Evolutionary conservation across 2,888 invertebrate species (phyloP), one percentile per base, ranked within the genome.

Genomic region (Pristionchus exspectatus): DNA sequence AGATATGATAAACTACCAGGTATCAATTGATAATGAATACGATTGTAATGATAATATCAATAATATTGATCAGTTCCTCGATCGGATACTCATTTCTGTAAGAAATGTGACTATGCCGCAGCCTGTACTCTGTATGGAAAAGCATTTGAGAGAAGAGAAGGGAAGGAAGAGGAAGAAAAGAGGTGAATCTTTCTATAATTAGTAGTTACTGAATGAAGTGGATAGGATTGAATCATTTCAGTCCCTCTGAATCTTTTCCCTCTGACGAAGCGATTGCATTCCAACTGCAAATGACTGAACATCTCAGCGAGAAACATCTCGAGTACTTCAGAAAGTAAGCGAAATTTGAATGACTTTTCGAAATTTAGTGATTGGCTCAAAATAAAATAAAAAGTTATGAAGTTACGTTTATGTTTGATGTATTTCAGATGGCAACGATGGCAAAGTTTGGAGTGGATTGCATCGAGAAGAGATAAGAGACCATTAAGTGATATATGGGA

Each of bases 21-120:
- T 81, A 50, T n/a, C 2, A 77, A 72, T 30, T 24, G 44, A 10
- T n/a, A 77, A 9, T 44, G 44, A 44, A 10, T 21, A 21, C 38
- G 2, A 30, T 18, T 1, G 5, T 38, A 30, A 38, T 74, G 14
- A 18, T 66, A 66, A 30, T 74, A 74, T 33, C 24, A 44, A 24
- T 10, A 5, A 69, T 7, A 74, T 44, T 54, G 3, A 24, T 81
- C 81, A 92, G 93, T 90, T n/a, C 93, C 93, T 2, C 90, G 90
- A 4, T 27, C 74, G 24, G 91, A 93, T 21, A 90, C 91, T 16
- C 88, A 91, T 16, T 92, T 92, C 54, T 93, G 93, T 77, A 90
- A 89, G 0, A 91, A 92, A 81, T 93, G 93, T 77, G 92, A 93
- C 69, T 92, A 92, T 21, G 90, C 92, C 16, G 33, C 91, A 14